These are phyloP conservation scores for Petrolisthes manimaculis DNA, from an alignment of 2,888 invertebrate species.

Conservation along the genomic window DNA sequence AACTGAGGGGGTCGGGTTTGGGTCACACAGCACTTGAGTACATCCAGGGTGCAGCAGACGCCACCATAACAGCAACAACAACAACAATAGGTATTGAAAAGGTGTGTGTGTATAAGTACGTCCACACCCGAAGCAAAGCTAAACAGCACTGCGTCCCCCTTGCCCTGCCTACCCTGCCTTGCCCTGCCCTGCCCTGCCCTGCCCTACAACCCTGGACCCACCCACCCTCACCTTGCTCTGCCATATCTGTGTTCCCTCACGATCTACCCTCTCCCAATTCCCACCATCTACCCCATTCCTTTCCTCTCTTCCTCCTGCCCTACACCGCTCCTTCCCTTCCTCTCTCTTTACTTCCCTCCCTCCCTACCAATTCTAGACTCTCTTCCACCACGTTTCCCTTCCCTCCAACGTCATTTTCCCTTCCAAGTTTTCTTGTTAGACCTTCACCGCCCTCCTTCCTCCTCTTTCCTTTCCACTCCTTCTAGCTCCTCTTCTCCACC, in stretches of 20 bases:
- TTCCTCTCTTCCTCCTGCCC: neutral
- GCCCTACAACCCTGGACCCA: too few relatives aligned
- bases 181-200: too few relatives aligned
- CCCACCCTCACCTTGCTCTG: too few relatives aligned
- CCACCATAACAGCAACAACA: too few relatives aligned
- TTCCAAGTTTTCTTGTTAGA: neutral
- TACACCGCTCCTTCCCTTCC: neutral
- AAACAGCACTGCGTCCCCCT: too few relatives aligned
- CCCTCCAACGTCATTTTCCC: neutral
- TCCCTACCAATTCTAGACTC: neutral
- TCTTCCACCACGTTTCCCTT: neutral
- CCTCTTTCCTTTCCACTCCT: neutral
- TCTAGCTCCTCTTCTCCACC: neutral
- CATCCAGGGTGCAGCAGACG: too few relatives aligned
- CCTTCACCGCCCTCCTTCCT: neutral
- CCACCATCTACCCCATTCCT: neutral
- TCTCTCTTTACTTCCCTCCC: neutral
- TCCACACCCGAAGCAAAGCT: too few relatives aligned
- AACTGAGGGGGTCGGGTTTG: too few relatives aligned
- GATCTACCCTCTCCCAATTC: neutral
- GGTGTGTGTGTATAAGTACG: too few relatives aligned
- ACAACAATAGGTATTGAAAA: too few relatives aligned
- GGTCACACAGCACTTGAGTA: too few relatives aligned
- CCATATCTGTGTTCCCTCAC: neutral
- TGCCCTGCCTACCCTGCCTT: too few relatives aligned